Evolutionary conservation across 2,113 vertebrate species (phyloP), one percentile per base, ranked within the genome.

Genomic region (Euleptes europaea): DNA sequence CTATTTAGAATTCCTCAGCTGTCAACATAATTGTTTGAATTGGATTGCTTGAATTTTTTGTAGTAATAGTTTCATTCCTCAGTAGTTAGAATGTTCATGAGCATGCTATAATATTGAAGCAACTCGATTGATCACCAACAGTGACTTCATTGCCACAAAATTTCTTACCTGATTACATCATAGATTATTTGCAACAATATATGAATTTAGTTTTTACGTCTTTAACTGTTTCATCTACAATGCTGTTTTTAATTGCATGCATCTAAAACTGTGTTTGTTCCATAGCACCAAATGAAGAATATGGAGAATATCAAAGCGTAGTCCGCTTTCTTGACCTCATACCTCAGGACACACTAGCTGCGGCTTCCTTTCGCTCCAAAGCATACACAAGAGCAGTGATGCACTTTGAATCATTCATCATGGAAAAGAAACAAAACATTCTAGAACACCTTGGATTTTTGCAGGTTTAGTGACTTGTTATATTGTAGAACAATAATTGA

Each of bases 371-470:
- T 79, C 97, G 98, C 72, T 99, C 98, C 78, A 99, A 98, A 95
- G 99, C 98, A 9, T 99, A 99, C 93, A 99, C 99, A 2, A 97
- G 99, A 28, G 98, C 99, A 28, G 98, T 99, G 78, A 99, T 99
- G 99, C 98, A 99, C 94, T 99, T 99, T 91, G 99, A 99, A 89
- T 98, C 98, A 1, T 97, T 98, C 95, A 98, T 99, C 90, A 96
- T 96, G 74, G 98, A 99, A 94, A 99, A 98, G 93, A 99, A 98
- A 83, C 97, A 98, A 94, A 97, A 97, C 92, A 97, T 99, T 93
- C 98, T 98, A 93, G 98, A 98, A 83, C 99, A 99, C 92, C 97
- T 99, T 89, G 98, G 97, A 88, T 99, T 99, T 96, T 95, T 99
- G 90, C 99, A 99, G 98, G 99, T 99, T 89, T 90, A 87, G 65